Base-by-base conservation (phyloP, 2,113 vertebrate genomes). In the Ptilorrhoa leucosticta region DNA sequence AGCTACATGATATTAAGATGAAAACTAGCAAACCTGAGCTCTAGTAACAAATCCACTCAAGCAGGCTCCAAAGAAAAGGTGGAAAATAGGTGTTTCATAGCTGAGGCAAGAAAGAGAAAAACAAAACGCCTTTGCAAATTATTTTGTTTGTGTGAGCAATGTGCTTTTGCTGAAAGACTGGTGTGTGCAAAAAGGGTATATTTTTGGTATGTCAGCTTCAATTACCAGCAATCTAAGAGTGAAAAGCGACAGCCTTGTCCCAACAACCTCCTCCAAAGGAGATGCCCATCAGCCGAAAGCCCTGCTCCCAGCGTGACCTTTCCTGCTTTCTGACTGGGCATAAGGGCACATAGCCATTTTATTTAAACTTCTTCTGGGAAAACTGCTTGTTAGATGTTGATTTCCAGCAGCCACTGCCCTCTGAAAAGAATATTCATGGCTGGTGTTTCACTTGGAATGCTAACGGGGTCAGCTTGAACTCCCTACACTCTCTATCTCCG, bases 151-250 rank as follows among this genome's bases (percentile, higher is more conserved):
- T 80, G 64, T 16, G 94, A 94, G 85, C 47, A 30, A 44, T 5
- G 64, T 48, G 92, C 51, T 94, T 85, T 69, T 91, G 66, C 83
- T 90, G 85, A 92, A 83, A 86, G 79, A 71, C 27, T 20, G 47
- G 50, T 63, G 92, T 78, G 88, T 81, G 79, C 68, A 90, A 91
- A 93, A 94, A 81, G 79, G 64, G 31, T 68, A 17, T 33, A 89
- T 94, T 96, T 96, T 96, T 94, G 88, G 80, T 57, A 40, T 30
- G 93, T 95, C 92, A 92, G 64, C 72, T 93, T 94, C 85, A 90
- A 92, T 95, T 90, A 96, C 44, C 72, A 75, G 82, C 72, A 81
- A 27, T 48, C 64, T 64, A 75, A 78, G 86, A 92, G 80, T 60
- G 93, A 96, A 87, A 94, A 82, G 92, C 4, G 9, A 89, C 86